A percentile compares a stretch with the other conserved stretches of the same genome.
phyloP scores from a whole-genome alignment of 1,140 invertebrate species.

The Ooceraea biroi region DNA sequence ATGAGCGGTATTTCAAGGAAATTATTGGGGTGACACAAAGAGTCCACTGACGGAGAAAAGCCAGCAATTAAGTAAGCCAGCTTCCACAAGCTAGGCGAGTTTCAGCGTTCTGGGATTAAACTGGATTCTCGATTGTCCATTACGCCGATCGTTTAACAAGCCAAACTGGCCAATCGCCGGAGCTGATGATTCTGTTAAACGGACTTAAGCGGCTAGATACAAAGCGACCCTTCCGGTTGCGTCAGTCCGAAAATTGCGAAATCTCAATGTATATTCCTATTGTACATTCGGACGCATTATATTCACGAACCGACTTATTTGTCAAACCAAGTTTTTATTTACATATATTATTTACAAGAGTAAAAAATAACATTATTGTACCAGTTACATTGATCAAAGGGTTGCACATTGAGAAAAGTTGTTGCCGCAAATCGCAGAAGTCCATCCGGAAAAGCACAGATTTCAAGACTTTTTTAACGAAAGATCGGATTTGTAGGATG shows the following conservation, averaged over 20 bases:
- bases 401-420: neutral
- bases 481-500: neutral
- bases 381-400: neutral
- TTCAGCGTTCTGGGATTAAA: slow-evolving; percentile 55
- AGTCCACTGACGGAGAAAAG: slow-evolving; percentile 37
- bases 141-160: slow-evolving; percentile 59
- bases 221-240: slow-evolving; percentile 13
- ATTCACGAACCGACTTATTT: neutral
- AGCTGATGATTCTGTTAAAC: slow-evolving; percentile 33
- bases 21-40: slow-evolving; percentile 47
- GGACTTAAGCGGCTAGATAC: slow-evolving; percentile 32
- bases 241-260: slow-evolving; percentile 30
- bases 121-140: slow-evolving; percentile 57
- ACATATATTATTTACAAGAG: too few species aligned
- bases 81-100: slow-evolving; percentile 7
- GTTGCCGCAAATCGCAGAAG: neutral
- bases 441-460: neutral
- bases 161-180: slow-evolving; percentile 48
- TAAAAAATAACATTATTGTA: too few species aligned
- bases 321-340: too few species aligned
- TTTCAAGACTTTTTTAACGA: neutral
- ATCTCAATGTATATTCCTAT: neutral
- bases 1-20: slow-evolving; percentile 42
- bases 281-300: neutral
- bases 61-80: slow-evolving; percentile 54